Conservation (phyloP, 2,113 vertebrate genomes). For the Acrocephalus kingi region DNA sequence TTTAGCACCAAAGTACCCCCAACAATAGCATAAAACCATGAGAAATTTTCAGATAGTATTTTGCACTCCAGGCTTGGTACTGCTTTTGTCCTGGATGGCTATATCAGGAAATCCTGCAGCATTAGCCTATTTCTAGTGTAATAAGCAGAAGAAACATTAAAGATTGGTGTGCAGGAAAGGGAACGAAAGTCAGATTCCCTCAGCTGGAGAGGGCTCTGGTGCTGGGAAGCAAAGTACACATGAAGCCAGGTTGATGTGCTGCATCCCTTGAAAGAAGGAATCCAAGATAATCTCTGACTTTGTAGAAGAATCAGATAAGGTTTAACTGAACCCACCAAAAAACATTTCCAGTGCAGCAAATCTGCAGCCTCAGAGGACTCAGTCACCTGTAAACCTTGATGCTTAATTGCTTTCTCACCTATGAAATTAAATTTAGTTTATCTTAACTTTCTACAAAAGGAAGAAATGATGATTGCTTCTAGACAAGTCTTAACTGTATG, state of each 20-base stretch:
- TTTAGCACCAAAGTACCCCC: background rate
- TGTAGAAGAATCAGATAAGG: background rate
- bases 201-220: background rate
- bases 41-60: background rate
- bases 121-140: background rate
- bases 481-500: background rate
- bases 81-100: background rate
- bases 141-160: background rate
- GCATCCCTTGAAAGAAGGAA: background rate
- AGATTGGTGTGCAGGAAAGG: background rate
- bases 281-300: background rate
- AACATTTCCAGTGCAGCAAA: background rate
- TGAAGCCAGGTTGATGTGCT: background rate
- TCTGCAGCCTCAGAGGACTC: background rate
- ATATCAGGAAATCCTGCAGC: background rate
- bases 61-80: background rate
- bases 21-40: background rate
- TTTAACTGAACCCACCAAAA: background rate
- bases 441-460: background rate
- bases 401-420: background rate
- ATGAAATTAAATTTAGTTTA: background rate
- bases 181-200: background rate
- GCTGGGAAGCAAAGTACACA: background rate
- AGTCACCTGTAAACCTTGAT: background rate
- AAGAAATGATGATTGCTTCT: background rate